Evolutionary conservation across 2,888 invertebrate genomes (phyloP).

Genomic region (Drosophila meridionalis): DNA sequence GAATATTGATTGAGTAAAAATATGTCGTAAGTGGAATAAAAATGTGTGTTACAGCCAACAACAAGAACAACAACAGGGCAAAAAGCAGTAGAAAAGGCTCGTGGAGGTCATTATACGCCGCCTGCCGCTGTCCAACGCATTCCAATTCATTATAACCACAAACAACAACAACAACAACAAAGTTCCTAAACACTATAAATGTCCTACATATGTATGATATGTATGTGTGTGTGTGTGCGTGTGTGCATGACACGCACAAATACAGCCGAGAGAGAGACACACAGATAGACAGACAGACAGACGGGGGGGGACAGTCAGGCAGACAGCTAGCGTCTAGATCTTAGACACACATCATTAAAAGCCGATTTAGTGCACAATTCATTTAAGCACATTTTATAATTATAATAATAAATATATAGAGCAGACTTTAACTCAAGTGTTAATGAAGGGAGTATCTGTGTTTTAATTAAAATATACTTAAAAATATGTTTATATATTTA

Average conservation of each 20-base stretch:
- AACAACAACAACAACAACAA: slow-evolving; percentile 34
- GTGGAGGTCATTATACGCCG: slow-evolving; percentile 67
- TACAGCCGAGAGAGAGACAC: slow-evolving; percentile 9
- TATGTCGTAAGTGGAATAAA: slow-evolving; percentile 61
- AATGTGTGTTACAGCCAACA: slow-evolving; percentile 48
- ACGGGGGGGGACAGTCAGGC: not conserved
- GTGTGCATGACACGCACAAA: slow-evolving; percentile 35
- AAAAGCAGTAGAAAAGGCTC: slow-evolving; percentile 43
- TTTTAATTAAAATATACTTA: not conserved
- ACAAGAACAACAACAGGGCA: slow-evolving; percentile 1
- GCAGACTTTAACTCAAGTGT: not conserved
- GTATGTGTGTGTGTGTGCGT: not conserved
- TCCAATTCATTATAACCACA: slow-evolving; percentile 68
- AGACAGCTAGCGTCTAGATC: slow-evolving; percentile 5
- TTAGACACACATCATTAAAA: slow-evolving; percentile 34
- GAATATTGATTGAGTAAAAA: slow-evolving; percentile 81
- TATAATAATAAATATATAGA: slow-evolving; percentile 1
- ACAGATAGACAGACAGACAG: not conserved
- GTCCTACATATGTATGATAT: slow-evolving; percentile 31
- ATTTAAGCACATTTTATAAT: slow-evolving; percentile 26
- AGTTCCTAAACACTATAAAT: slow-evolving; percentile 27
- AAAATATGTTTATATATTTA: not conserved
- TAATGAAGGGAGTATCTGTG: not conserved
- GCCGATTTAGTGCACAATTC: slow-evolving; percentile 37
- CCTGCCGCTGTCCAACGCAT: slow-evolving; percentile 53